Percentiles rank a stretch among this genome's conserved stretches.
Evolutionary conservation across 2,888 invertebrate genomes (phyloP).

Genomic region (Sesia apiformis): DNA sequence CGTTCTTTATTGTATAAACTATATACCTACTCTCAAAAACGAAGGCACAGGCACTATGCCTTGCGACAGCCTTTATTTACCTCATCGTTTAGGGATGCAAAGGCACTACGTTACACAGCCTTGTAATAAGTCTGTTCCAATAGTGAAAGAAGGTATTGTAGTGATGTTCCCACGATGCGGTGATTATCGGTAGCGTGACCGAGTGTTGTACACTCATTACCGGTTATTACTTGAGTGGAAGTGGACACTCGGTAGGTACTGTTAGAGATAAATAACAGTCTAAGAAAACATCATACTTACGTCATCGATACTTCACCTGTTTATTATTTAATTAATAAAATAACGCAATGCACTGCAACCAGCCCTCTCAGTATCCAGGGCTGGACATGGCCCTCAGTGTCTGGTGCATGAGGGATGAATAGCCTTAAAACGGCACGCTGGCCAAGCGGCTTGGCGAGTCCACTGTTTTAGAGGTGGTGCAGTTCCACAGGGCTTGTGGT

Average conservation of each 20-base stretch:
- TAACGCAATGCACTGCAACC: too few species aligned
- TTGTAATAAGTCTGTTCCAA: neutral
- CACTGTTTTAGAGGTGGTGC: too few species aligned
- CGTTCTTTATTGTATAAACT: too few species aligned
- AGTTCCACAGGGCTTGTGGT: too few species aligned
- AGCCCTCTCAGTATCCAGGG: too few species aligned
- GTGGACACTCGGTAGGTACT: constrained; percentile 1
- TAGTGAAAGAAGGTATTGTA: constrained; percentile 1
- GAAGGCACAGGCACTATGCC: too few species aligned
- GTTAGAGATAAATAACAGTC: neutral
- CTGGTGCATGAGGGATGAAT: too few species aligned
- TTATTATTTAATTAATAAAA: neutral
- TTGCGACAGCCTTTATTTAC: too few species aligned
- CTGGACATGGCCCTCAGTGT: too few species aligned
- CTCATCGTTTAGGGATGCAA: neutral
- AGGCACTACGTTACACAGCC: neutral
- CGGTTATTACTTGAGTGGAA: constrained; percentile 8
- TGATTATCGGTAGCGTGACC: constrained; percentile 15
- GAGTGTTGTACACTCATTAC: constrained; percentile 8
- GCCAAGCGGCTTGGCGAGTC: too few species aligned
- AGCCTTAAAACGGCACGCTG: too few species aligned
- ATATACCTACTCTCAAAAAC: too few species aligned
- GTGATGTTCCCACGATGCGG: constrained; percentile 11
- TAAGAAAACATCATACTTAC: neutral
- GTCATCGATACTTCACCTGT: neutral